Conservation (phyloP, 2,797 vertebrate species). For the Enteromius argenteus region DNA sequence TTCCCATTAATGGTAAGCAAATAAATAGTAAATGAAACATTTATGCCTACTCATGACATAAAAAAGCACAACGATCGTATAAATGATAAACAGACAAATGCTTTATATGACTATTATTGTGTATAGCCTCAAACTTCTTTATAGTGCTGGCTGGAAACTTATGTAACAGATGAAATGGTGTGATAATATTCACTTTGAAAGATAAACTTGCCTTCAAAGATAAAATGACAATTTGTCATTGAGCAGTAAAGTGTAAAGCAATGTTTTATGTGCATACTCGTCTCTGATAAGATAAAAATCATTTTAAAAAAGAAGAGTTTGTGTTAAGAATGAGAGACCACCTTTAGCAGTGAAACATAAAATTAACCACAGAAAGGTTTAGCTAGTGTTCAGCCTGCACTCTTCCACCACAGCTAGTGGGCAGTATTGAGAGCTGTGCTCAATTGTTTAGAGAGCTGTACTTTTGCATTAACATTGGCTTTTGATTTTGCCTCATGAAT, state of each 20-base stretch:
- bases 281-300: background rate
- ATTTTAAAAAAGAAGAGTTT: background rate
- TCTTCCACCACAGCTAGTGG: conserved; percentile 70
- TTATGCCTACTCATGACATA: too few relatives aligned
- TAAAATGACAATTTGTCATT: background rate
- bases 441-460: background rate
- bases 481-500: background rate
- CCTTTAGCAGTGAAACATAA: conserved; percentile 56
- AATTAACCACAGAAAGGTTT: conserved; percentile 41
- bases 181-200: background rate
- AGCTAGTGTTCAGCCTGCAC: conserved; percentile 48
- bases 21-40: too few relatives aligned
- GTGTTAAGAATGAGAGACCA: background rate
- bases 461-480: background rate
- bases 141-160: background rate
- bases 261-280: background rate
- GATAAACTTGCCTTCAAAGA: background rate
- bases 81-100: background rate
- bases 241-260: background rate
- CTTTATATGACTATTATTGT: background rate
- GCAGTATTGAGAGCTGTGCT: conserved; percentile 67
- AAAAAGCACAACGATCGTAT: background rate
- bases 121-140: background rate
- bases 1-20: background rate
- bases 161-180: background rate